Percentiles rank a stretch among this genome's conserved stretches.
Evolutionary conservation across 2,888 invertebrate species (phyloP).

Genomic region (Orchestes rusci): DNA sequence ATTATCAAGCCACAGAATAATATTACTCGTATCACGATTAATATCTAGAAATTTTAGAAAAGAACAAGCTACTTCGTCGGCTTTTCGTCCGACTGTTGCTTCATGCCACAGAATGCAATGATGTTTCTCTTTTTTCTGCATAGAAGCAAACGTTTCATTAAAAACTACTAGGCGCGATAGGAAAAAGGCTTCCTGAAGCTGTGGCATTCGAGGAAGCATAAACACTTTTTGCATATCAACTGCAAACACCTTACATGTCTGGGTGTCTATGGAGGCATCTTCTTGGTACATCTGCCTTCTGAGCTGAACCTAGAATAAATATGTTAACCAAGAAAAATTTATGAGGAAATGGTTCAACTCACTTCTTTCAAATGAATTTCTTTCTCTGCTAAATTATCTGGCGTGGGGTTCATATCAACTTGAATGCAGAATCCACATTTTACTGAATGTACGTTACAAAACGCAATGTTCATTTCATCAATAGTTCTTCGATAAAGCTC

Average conservation of each 20-base stretch:
- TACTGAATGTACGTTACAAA: not conserved
- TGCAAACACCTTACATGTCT: slow-evolving; percentile 5
- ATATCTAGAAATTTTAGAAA: not conserved
- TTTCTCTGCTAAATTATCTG: not conserved
- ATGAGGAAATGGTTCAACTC: not conserved
- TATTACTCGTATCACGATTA: not conserved
- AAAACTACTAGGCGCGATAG: slow-evolving; percentile 3
- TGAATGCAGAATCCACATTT: not conserved
- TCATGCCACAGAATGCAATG: slow-evolving; percentile 4
- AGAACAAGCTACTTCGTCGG: not conserved
- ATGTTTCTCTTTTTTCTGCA: slow-evolving; percentile 4
- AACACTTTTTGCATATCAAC: slow-evolving; percentile 9
- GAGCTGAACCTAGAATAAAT: slow-evolving; percentile 2
- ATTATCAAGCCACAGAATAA: slow-evolving; percentile 2
- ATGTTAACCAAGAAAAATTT: not conserved
- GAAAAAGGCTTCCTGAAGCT: slow-evolving; percentile 4
- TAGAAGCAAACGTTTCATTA: slow-evolving; percentile 1
- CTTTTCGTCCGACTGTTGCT: slow-evolving; percentile 1
- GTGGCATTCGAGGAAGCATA: slow-evolving; percentile 7
- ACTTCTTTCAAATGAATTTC: not conserved
- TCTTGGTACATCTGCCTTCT: slow-evolving; percentile 6
- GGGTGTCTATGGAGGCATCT: not conserved
- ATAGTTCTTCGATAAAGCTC: not conserved
- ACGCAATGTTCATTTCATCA: not conserved
- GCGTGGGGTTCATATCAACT: not conserved